These are phyloP conservation scores for Pocota personata DNA, from an alignment of 2,888 invertebrate genomes.

Conservation along the genomic window DNA sequence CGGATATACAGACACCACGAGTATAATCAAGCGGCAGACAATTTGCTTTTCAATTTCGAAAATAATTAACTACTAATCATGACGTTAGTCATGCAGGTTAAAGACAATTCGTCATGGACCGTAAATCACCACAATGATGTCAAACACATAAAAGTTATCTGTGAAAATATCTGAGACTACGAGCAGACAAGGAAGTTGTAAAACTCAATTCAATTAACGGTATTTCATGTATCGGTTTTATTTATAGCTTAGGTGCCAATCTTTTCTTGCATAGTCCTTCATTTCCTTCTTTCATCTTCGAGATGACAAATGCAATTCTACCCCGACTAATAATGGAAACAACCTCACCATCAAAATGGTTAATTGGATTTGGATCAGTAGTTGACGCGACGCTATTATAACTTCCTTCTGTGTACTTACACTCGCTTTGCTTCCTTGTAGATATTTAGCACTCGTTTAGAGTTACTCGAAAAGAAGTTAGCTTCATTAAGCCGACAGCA, in stretches of 20 bases:
- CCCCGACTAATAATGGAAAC: slow-evolving; percentile 60
- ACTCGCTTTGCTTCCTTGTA: slow-evolving; percentile 39
- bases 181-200: not conserved
- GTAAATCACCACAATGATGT: slow-evolving; percentile 8
- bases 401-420: slow-evolving; percentile 39
- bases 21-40: not conserved
- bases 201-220: slow-evolving; percentile 2
- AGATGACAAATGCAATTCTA: slow-evolving; percentile 64
- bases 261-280: not conserved
- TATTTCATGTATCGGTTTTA: not conserved
- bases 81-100: not conserved
- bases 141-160: not conserved
- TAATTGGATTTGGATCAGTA: slow-evolving; percentile 70
- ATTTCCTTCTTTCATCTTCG: not conserved
- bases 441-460: slow-evolving; percentile 17
- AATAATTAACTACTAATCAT: slow-evolving; percentile 10
- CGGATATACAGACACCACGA: too few species aligned
- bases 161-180: not conserved
- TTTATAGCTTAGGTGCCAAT: slow-evolving; percentile 19
- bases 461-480: slow-evolving; percentile 63
- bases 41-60: not conserved
- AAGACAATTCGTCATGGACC: slow-evolving; percentile 11
- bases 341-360: slow-evolving; percentile 62
- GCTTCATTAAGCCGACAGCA: slow-evolving; percentile 56
- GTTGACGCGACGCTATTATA: slow-evolving; percentile 54